Conservation (phyloP, 2,797 vertebrate species). For the Pseudotriccus pelzelni region DNA sequence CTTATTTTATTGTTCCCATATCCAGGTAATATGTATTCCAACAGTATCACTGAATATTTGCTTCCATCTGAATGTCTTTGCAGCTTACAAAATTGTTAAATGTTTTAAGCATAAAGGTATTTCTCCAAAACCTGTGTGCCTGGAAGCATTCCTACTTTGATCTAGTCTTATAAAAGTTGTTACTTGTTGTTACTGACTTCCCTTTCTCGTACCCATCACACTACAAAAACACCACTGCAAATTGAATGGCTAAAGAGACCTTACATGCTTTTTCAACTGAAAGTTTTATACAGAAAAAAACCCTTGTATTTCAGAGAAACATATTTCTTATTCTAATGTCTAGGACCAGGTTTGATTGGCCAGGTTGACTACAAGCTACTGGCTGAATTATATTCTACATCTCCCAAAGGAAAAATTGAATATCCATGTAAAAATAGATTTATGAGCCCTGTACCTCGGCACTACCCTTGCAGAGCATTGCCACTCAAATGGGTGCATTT, state of each 20-base stretch:
- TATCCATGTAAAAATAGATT: background rate
- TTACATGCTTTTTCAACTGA: background rate
- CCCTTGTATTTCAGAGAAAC: background rate
- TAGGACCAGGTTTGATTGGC: background rate
- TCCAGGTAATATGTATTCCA: background rate
- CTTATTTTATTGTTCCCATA: background rate
- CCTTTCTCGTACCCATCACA: background rate
- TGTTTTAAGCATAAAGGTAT: background rate
- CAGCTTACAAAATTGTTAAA: background rate
- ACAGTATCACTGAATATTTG: background rate
- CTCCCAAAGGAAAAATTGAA: background rate
- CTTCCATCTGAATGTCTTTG: background rate
- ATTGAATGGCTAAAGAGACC: background rate
- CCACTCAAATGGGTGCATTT: background rate
- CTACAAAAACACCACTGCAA: background rate
- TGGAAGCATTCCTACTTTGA: background rate
- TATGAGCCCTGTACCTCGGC: background rate
- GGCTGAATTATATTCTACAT: background rate
- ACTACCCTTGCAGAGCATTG: accelerated
- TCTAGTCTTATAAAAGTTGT: background rate
- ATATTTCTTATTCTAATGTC: background rate
- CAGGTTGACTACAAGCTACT: background rate
- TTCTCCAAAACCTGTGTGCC: background rate
- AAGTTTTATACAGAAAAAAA: background rate
- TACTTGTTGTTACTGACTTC: background rate